These are phyloP conservation scores for Seriola aureovittata DNA, from an alignment of 2,113 vertebrate species.

Conservation along the genomic window DNA sequence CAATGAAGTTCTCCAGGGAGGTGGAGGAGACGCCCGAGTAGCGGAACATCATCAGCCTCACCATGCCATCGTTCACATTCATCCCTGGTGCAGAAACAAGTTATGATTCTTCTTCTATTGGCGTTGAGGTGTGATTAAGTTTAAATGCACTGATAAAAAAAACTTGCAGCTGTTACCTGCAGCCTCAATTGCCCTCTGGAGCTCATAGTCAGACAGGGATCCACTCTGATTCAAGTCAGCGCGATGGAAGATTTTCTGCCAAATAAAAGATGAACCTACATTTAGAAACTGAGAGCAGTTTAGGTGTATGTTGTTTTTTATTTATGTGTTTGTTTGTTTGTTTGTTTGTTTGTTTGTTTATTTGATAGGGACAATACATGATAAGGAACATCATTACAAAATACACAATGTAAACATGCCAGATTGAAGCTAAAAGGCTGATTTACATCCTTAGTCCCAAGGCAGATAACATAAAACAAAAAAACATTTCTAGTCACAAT, in stretches of 20 bases:
- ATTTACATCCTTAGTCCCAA: too few relatives aligned
- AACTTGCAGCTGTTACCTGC: constrained; percentile 16
- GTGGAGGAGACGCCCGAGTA: constrained; percentile 24
- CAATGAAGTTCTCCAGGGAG: constrained; percentile 48
- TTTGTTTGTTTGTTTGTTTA: too few relatives aligned
- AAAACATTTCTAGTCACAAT: too few relatives aligned
- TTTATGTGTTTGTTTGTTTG: too few relatives aligned
- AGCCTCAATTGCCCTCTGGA: constrained; percentile 5
- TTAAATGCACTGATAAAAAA: too few relatives aligned
- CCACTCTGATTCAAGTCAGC: constrained; percentile 21
- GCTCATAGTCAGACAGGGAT: constrained; percentile 38
- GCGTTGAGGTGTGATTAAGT: background rate
- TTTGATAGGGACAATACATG: too few relatives aligned
- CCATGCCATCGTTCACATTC: rapidly evolving
- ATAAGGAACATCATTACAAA: too few relatives aligned
- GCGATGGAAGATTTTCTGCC: constrained; percentile 47
- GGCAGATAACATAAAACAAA: too few relatives aligned
- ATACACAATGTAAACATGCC: too few relatives aligned
- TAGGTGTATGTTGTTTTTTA: background rate
- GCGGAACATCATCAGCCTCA: constrained; percentile 18
- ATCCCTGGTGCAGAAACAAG: constrained; percentile 33
- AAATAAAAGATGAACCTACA: background rate
- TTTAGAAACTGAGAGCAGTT: background rate
- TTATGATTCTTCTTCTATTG: background rate
- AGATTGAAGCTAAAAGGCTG: too few relatives aligned